Conservation (phyloP, 2,888 invertebrate genomes). For the Drosophila ustulata region DNA sequence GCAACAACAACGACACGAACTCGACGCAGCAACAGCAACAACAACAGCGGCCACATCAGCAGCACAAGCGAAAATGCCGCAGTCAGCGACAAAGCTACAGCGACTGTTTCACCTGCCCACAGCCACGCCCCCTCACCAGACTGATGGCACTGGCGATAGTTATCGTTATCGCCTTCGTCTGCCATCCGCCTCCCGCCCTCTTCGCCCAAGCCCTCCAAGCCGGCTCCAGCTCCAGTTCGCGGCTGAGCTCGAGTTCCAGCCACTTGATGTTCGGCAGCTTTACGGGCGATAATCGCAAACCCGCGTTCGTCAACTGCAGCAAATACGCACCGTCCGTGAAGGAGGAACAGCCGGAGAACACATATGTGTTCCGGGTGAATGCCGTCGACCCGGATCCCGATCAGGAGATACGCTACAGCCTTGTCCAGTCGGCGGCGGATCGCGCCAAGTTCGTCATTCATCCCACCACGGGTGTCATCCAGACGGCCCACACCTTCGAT, state of each 20-base stretch:
- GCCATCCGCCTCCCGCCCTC: slow-evolving; percentile 14
- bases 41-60: slow-evolving; percentile 68
- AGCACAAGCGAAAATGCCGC: slow-evolving; percentile 68
- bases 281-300: slow-evolving; percentile 91
- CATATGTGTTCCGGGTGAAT: slow-evolving; percentile 88
- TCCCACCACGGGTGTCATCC: slow-evolving; percentile 90
- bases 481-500: slow-evolving; percentile 92
- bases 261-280: slow-evolving; percentile 56
- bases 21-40: slow-evolving; percentile 48
- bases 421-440: slow-evolving; percentile 91
- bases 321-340: slow-evolving; percentile 92
- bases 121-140: slow-evolving; percentile 23
- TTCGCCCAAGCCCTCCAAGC: slow-evolving; percentile 22
- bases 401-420: slow-evolving; percentile 93
- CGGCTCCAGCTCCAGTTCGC: slow-evolving; percentile 10
- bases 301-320: slow-evolving; percentile 93
- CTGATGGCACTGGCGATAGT: slow-evolving; percentile 31
- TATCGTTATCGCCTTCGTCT: slow-evolving; percentile 15
- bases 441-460: slow-evolving; percentile 93
- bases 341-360: slow-evolving; percentile 91
- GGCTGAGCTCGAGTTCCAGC: slow-evolving; percentile 4
- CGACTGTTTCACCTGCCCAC: slow-evolving; percentile 38
- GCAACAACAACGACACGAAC: slow-evolving; percentile 31
- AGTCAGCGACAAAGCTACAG: slow-evolving; percentile 15
- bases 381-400: slow-evolving; percentile 88